Percentiles rank a stretch among this genome's conserved stretches.
These are phyloP conservation scores for Ceyx erithaca DNA, from an alignment of 2,797 vertebrate species.

Conservation along the genomic window DNA sequence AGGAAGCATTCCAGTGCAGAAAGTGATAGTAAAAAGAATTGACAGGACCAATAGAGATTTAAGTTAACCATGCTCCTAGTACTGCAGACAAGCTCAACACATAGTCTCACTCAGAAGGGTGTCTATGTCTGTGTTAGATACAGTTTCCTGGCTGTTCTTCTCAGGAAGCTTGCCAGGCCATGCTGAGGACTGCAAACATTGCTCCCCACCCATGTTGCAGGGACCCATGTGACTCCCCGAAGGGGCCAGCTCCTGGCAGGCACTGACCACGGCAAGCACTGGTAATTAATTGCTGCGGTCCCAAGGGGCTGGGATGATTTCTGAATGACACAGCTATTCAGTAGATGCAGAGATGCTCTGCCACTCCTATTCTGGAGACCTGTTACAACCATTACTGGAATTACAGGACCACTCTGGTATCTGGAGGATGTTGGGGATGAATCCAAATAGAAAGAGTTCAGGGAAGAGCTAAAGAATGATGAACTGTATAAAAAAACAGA, in stretches of 20 bases:
- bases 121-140: not conserved
- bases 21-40: not conserved
- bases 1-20: not conserved
- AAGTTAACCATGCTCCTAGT: not conserved
- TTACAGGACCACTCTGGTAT: too few species aligned
- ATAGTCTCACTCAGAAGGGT: not conserved
- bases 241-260: not conserved
- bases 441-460: not conserved
- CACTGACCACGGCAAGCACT: accelerated
- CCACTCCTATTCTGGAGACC: not conserved
- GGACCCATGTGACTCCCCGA: not conserved
- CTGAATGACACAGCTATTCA: not conserved
- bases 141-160: accelerated
- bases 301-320: not conserved
- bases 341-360: not conserved
- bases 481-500: not conserved
- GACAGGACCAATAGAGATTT: too few species aligned
- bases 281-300: accelerated
- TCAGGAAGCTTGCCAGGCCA: not conserved
- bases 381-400: not conserved
- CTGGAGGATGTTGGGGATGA: not conserved
- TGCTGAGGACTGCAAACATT: not conserved
- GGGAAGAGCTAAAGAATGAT: not conserved
- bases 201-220: accelerated
- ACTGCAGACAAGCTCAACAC: not conserved